These are phyloP conservation scores for Lissonota sp. DNA, from an alignment of 2,888 invertebrate species.

Conservation along the genomic window DNA sequence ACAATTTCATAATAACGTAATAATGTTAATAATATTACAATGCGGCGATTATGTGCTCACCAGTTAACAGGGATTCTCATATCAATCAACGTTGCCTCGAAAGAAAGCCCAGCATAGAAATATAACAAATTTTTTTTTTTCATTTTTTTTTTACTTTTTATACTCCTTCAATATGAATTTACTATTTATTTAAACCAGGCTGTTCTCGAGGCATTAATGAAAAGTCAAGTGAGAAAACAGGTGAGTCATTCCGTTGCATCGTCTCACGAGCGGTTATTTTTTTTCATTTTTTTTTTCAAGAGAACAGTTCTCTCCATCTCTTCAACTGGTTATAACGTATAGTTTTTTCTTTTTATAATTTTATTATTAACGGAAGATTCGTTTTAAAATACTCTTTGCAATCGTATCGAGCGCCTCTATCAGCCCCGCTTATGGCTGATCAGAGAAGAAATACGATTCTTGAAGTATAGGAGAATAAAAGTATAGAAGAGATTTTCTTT, in stretches of 20 bases:
- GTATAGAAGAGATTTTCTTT: conserved; percentile 69
- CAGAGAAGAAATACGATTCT: conserved; percentile 65
- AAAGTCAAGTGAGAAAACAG: conserved; percentile 80
- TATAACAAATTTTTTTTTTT: conserved; percentile 81
- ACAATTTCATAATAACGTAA: conserved; percentile 84
- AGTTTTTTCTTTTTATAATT: conserved; percentile 56
- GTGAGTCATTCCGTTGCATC: conserved; percentile 79
- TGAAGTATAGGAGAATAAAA: conserved; percentile 71
- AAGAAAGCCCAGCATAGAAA: conserved; percentile 83
- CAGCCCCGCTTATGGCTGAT: conserved; percentile 54
- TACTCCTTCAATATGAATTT: conserved; percentile 80
- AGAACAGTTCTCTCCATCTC: conserved; percentile 72
- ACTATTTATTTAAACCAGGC: conserved; percentile 76
- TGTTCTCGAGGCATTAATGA: conserved; percentile 70
- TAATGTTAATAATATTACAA: conserved; percentile 83
- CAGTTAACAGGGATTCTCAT: conserved; percentile 83
- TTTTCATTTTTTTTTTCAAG: conserved; percentile 65
- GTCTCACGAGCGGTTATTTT: conserved; percentile 72
- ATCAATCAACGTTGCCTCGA: conserved; percentile 83
- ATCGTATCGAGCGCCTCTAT: conserved; percentile 45
- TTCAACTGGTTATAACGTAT: conserved; percentile 63
- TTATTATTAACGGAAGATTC: conserved; percentile 66
- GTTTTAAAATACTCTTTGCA: conserved; percentile 64
- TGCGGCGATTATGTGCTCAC: conserved; percentile 83
- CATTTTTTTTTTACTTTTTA: conserved; percentile 64